Evolutionary conservation across 2,888 invertebrate genomes (phyloP).

Genomic region (Pogonocherus hispidulus): DNA sequence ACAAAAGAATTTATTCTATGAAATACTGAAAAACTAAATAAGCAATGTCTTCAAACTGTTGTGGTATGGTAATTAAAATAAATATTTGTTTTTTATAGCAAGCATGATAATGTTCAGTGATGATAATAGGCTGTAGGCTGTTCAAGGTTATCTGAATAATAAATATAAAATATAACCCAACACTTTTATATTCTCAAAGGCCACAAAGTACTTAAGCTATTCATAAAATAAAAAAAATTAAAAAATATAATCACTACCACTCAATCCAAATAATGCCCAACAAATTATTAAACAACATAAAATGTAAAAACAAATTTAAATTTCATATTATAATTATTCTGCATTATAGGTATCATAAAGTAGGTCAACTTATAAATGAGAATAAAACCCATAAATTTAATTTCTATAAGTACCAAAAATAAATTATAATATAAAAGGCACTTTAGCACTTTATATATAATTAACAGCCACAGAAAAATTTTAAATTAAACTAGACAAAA

Average conservation of each 20-base stretch:
- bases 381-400: not conserved
- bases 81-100: not conserved
- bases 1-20: not conserved
- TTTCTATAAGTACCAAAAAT: constrained; percentile 1
- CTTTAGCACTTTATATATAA: not conserved
- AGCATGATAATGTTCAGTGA: not conserved
- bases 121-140: too few species aligned
- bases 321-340: not conserved
- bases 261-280: too few species aligned
- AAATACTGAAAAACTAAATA: not conserved
- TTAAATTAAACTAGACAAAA: too few species aligned
- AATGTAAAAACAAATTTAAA: too few species aligned
- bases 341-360: not conserved
- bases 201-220: too few species aligned
- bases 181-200: too few species aligned
- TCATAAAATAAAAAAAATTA: too few species aligned
- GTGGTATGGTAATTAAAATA: not conserved
- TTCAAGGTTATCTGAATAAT: not conserved
- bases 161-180: not conserved
- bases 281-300: too few species aligned
- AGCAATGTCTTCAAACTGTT: not conserved
- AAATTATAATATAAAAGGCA: not conserved
- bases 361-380: not conserved
- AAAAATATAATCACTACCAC: too few species aligned
- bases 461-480: too few species aligned